Conservation (phyloP, 2,113 vertebrate genomes). For the Pedetes capensis region DNA sequence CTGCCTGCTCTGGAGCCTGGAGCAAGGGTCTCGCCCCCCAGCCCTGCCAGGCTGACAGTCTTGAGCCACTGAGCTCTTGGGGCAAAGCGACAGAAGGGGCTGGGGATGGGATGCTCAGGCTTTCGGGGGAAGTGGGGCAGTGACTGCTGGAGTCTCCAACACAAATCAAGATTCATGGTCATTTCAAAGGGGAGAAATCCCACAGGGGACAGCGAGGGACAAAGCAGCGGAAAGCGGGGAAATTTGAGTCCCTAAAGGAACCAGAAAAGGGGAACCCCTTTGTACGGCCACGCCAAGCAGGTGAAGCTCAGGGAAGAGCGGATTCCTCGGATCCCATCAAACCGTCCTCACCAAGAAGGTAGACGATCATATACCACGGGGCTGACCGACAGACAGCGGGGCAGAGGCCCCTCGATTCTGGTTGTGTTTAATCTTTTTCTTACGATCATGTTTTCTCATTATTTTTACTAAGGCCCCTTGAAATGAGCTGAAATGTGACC, state of each 20-base stretch:
- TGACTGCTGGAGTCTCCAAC: conserved; percentile 52
- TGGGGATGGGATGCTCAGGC: background rate
- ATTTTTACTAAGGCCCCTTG: background rate
- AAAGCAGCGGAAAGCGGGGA: conserved; percentile 41
- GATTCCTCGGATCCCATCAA: background rate
- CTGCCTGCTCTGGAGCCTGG: background rate
- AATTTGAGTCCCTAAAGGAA: background rate
- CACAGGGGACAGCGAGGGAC: conserved; percentile 8
- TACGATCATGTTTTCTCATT: background rate
- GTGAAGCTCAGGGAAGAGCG: conserved; percentile 6
- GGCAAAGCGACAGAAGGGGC: conserved; percentile 43
- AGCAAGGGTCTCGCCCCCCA: background rate
- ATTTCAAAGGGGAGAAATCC: too few relatives aligned
- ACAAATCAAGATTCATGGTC: conserved; percentile 47
- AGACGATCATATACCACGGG: too few relatives aligned
- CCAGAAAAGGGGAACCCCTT: background rate
- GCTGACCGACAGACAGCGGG: too few relatives aligned
- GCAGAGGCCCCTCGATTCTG: rapidly evolving
- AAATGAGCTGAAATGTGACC: background rate
- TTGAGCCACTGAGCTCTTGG: conserved; percentile 54
- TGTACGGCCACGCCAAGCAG: conserved; percentile 46
- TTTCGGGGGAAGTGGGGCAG: background rate
- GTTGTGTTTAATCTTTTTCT: rapidly evolving
- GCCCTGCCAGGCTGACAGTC: conserved; percentile 65
- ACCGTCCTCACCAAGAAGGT: too few relatives aligned